These are phyloP conservation scores for Odontocerum albicorne DNA, from an alignment of 2,888 invertebrate genomes.

Conservation along the genomic window DNA sequence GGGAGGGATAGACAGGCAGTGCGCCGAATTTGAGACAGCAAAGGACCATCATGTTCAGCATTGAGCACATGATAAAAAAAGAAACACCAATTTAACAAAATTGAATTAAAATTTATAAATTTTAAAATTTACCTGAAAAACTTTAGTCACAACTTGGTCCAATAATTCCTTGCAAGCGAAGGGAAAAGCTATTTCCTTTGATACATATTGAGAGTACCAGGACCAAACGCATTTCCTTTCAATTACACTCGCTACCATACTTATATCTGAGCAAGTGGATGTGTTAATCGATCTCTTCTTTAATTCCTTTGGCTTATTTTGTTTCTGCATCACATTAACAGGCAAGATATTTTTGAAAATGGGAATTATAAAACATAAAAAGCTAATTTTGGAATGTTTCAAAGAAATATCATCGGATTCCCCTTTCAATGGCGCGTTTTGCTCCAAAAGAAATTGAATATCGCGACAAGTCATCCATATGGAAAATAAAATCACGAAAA, in stretches of 20 bases:
- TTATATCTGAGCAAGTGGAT: slow-evolving; percentile 54
- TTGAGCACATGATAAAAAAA: too few relatives aligned
- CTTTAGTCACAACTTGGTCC: slow-evolving; percentile 54
- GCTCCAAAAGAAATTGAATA: slow-evolving; percentile 56
- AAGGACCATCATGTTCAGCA: too few relatives aligned
- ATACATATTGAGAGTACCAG: slow-evolving; percentile 54
- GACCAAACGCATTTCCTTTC: slow-evolving; percentile 53
- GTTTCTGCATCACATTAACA: slow-evolving; percentile 24
- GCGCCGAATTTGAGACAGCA: too few relatives aligned
- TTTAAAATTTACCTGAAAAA: slow-evolving; percentile 47
- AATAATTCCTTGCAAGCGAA: slow-evolving; percentile 56
- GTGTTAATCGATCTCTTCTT: slow-evolving; percentile 2
- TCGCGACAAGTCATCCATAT: slow-evolving; percentile 55
- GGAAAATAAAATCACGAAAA: slow-evolving; percentile 49
- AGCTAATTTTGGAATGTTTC: slow-evolving; percentile 10
- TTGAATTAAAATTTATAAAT: too few relatives aligned
- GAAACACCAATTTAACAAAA: not conserved
- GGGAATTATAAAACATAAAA: slow-evolving; percentile 4
- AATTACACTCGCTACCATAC: slow-evolving; percentile 52
- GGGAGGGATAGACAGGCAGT: too few relatives aligned
- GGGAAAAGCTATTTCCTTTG: slow-evolving; percentile 55
- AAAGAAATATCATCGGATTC: slow-evolving; percentile 41
- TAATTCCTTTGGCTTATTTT: slow-evolving; percentile 33
- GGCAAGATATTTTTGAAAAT: slow-evolving; percentile 20
- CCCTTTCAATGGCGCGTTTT: slow-evolving; percentile 56